Evolutionary conservation across 2,888 invertebrate species (phyloP), one percentile per base, ranked within the genome.

Genomic region (Leucophora obtusa): DNA sequence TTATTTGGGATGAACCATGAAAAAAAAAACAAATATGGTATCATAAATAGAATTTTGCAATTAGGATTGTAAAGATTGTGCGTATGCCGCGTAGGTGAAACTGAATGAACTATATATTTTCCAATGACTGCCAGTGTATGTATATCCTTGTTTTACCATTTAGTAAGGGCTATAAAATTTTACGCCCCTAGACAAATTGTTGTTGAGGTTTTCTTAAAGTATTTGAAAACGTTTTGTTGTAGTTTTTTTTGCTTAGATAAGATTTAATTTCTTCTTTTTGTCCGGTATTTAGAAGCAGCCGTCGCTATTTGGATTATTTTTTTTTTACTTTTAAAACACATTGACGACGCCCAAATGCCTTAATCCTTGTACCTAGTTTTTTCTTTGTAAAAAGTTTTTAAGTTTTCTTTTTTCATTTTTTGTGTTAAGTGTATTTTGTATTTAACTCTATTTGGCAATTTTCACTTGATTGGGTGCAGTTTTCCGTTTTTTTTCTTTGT

Each of bases 401-500:
- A 28, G 24, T 38, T 15, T 17, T 65, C 18, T 35, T 65, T 24
- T 21, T 56, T 63, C 10, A 24, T 59, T 43, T 15, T 24, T 47
- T 60, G 75, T 62, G 11, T 43, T 14, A 9, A 28, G 62, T 59
- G 24, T 62, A 14, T 50, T 69, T 28, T 70, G 79, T 76, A 84
- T 84, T 85, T 83, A 58, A 11, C 63, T 38, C 50, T 53, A 58
- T 83, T 73, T 84, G 84, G 82, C 85, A 84, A 86, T 86, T 87
- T 87, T 79, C 85, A 85, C 83, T 86, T 87, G 87, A 87, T 88
- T 88, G 86, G 85, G 78, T 86, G 86, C 86, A 87, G 74, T 86
- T 85, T 83, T 38, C 2, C 11, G 10, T 83, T 54, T 70, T 69
- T 65, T 35, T n/a, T 5, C 14, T n/a, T 65, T 53, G 50, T 59